Evolutionary conservation across 2,113 vertebrate species (phyloP).

Genomic region (Phalacrocorax carbo): DNA sequence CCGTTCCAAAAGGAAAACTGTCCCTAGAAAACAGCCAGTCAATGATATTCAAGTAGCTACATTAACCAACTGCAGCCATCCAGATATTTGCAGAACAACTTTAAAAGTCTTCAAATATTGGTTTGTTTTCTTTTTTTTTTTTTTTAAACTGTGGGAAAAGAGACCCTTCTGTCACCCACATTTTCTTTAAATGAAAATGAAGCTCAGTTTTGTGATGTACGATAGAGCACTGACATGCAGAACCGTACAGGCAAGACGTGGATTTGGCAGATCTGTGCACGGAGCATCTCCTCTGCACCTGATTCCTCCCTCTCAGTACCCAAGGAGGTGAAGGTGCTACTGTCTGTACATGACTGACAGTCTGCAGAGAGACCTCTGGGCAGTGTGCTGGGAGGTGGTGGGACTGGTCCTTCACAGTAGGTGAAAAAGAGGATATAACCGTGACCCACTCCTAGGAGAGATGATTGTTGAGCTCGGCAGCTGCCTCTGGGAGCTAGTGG

Average conservation of each 20-base stretch:
- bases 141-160: neutral
- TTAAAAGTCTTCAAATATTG: neutral
- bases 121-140: neutral
- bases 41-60: neutral
- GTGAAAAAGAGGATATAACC: neutral
- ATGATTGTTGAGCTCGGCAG: neutral
- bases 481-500: neutral
- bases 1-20: neutral
- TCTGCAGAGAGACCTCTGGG: neutral
- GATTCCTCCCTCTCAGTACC: neutral
- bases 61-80: neutral
- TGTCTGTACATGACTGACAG: accelerated
- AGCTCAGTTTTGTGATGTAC: neutral
- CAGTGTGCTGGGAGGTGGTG: neutral
- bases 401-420: neutral
- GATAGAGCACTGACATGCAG: neutral
- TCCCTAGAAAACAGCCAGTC: neutral
- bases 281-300: neutral
- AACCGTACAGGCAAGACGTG: neutral
- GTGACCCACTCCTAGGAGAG: neutral
- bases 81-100: neutral
- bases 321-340: neutral
- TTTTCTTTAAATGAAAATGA: neutral
- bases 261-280: neutral
- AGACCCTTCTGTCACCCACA: neutral